phyloP scores from a whole-genome alignment of 2,797 vertebrate species.

The Melanotaenia boesemani region DNA sequence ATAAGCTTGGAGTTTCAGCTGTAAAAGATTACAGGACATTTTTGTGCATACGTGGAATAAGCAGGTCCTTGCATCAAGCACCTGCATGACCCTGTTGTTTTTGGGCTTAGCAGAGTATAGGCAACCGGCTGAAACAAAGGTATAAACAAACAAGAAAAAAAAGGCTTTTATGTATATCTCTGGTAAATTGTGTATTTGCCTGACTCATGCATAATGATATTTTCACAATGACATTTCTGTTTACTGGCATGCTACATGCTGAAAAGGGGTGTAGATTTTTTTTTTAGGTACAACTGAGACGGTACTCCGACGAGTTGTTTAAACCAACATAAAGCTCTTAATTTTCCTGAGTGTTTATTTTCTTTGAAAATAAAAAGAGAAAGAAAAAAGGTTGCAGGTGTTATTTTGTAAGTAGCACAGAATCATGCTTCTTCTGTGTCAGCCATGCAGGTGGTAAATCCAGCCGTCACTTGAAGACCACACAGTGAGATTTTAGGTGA shows the following conservation, averaged over 20 bases:
- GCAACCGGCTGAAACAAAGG: slow-evolving; percentile 77
- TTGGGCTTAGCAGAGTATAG: slow-evolving; percentile 84
- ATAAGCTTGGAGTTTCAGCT: slow-evolving; percentile 88
- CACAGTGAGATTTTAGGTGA: slow-evolving; percentile 61
- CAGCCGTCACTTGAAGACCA: slow-evolving; percentile 70
- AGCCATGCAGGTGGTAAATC: slow-evolving; percentile 66
- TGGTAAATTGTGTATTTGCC: slow-evolving; percentile 90
- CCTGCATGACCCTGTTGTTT: slow-evolving; percentile 78
- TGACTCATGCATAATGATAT: slow-evolving; percentile 79
- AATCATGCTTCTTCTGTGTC: slow-evolving; percentile 67
- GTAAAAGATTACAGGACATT: slow-evolving; percentile 81
- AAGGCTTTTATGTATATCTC: slow-evolving; percentile 68
- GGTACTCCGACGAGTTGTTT: slow-evolving; percentile 74
- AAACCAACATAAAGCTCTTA: slow-evolving; percentile 81
- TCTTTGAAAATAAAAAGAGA: slow-evolving; percentile 68
- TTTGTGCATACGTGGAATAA: slow-evolving; percentile 84
- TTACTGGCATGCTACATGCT: slow-evolving; percentile 84
- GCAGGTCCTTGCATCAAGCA: slow-evolving; percentile 89
- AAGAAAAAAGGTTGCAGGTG: slow-evolving; percentile 54
- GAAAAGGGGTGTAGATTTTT: slow-evolving; percentile 61
- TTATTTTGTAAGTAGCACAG: slow-evolving; percentile 69
- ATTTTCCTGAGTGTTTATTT: slow-evolving; percentile 78
- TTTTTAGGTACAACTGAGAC: slow-evolving; percentile 69
- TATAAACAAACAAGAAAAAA: slow-evolving; percentile 48
- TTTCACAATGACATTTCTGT: slow-evolving; percentile 78